phyloP scores from a whole-genome alignment of 2,113 vertebrate genomes.

The Tachuris rubrigastra region DNA sequence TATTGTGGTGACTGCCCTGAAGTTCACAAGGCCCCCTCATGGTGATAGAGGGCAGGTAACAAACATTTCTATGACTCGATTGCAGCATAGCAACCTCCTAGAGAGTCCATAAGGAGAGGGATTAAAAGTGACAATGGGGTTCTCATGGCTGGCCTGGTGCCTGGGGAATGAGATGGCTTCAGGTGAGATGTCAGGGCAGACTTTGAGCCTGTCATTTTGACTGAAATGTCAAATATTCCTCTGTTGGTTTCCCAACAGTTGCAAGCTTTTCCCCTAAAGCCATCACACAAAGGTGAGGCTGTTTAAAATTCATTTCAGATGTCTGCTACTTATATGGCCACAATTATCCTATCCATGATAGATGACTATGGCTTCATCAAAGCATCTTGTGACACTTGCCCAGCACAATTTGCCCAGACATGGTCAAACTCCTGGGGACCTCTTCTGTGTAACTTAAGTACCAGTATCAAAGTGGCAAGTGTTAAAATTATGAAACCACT shows the following conservation, averaged over 20 bases:
- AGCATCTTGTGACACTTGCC: neutral
- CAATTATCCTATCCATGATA: neutral
- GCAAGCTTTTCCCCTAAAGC: neutral
- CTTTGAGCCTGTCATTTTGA: neutral
- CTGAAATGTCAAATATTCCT: neutral
- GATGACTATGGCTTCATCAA: neutral
- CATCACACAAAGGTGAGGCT: neutral
- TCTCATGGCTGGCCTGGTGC: neutral
- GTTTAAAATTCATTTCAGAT: neutral
- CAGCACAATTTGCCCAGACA: neutral
- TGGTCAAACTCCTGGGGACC: neutral
- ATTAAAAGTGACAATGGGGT: neutral
- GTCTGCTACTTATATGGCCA: neutral
- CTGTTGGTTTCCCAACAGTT: neutral
- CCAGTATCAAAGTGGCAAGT: neutral
- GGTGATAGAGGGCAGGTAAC: neutral
- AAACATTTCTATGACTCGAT: neutral
- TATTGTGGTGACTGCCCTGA: neutral
- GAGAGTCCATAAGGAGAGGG: neutral
- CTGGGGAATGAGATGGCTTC: neutral
- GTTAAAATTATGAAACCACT: neutral
- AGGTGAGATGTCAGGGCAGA: neutral
- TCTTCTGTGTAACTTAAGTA: neutral
- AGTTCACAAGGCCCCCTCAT: neutral
- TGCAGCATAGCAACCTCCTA: neutral